A percentile compares a stretch with the other conserved stretches of the same genome.
phyloP scores from a whole-genome alignment of 1,140 invertebrate species.

The Drosophila ficusphila region DNA sequence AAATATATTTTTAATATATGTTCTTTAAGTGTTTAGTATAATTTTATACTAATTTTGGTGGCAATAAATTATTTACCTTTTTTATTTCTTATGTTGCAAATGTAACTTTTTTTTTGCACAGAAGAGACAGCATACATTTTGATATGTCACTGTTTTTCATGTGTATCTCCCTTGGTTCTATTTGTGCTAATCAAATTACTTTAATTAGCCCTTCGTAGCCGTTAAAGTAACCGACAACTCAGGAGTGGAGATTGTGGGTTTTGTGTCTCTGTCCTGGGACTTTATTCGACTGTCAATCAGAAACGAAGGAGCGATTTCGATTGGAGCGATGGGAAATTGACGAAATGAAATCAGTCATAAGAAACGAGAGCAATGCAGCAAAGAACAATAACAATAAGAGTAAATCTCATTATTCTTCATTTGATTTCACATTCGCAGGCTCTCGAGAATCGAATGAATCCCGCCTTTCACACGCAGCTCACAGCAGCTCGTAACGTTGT shows the following conservation, averaged over 20 bases:
- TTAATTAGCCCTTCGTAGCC: conserved; percentile 39
- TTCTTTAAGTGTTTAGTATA: not conserved
- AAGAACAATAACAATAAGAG: conserved; percentile 51
- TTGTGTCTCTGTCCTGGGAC: conserved; percentile 17
- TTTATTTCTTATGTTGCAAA: no score
- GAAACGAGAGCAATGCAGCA: conserved; percentile 31
- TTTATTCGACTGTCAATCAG: conserved; percentile 46
- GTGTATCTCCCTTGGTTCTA: conserved; percentile 20
- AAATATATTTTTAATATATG: not conserved
- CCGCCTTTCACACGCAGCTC: conserved; percentile 43
- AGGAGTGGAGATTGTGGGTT: not conserved
- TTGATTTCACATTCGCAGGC: conserved; percentile 67
- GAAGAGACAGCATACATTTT: no score
- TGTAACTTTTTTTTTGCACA: no score
- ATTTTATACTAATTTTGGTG: no score
- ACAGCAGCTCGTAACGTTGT: conserved; percentile 35
- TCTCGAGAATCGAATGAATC: conserved; percentile 47
- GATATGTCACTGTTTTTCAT: not conserved
- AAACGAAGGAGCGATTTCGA: conserved; percentile 20
- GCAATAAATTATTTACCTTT: no score
- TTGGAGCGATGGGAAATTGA: conserved; percentile 50
- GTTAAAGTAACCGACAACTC: conserved; percentile 9
- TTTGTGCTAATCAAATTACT: conserved; percentile 56
- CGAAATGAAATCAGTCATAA: conserved; percentile 57
- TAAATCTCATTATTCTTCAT: conserved; percentile 77